A percentile compares a stretch with the other conserved stretches of the same genome.
Conservation (phyloP, 2,113 vertebrate genomes). For the Coryphaenoides rupestris region DNA sequence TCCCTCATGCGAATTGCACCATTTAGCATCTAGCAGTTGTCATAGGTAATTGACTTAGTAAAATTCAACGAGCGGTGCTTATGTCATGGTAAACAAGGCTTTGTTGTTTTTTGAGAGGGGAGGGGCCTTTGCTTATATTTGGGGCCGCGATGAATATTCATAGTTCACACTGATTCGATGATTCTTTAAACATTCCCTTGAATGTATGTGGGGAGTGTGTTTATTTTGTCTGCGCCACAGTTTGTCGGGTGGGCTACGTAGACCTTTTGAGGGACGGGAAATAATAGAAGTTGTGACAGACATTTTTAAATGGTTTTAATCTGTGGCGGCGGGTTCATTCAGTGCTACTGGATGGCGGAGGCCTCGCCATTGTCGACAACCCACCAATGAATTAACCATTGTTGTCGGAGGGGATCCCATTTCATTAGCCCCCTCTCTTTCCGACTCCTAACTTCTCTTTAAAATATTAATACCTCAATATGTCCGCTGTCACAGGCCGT, state of each 20-base stretch:
- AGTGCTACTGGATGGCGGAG: not conserved
- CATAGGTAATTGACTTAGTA: constrained; percentile 63
- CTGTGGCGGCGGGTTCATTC: not conserved
- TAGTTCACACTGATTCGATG: constrained; percentile 41
- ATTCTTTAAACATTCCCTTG: constrained; percentile 38
- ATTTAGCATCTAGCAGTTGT: constrained; percentile 65
- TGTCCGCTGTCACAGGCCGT: constrained; percentile 57
- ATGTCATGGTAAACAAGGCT: constrained; percentile 67
- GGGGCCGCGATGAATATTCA: constrained; percentile 62
- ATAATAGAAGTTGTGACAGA: not conserved
- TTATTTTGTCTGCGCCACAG: constrained; percentile 2
- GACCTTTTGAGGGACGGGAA: not conserved
- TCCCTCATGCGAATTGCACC: constrained; percentile 56
- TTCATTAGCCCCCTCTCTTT: constrained; percentile 46
- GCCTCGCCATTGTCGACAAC: constrained; percentile 1
- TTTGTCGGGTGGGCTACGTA: not conserved
- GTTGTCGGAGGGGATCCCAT: constrained; percentile 58
- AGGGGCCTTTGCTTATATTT: constrained; percentile 12
- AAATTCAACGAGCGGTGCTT: constrained; percentile 42
- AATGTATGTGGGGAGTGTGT: constrained; percentile 7
- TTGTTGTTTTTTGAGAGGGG: constrained; percentile 30
- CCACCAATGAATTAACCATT: constrained; percentile 61
- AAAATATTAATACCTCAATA: constrained; percentile 71
- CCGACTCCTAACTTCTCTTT: constrained; percentile 59
- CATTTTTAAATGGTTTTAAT: not conserved